Evolutionary conservation across 2,113 vertebrate species (phyloP).

Genomic region (Nesospiza acunhae): DNA sequence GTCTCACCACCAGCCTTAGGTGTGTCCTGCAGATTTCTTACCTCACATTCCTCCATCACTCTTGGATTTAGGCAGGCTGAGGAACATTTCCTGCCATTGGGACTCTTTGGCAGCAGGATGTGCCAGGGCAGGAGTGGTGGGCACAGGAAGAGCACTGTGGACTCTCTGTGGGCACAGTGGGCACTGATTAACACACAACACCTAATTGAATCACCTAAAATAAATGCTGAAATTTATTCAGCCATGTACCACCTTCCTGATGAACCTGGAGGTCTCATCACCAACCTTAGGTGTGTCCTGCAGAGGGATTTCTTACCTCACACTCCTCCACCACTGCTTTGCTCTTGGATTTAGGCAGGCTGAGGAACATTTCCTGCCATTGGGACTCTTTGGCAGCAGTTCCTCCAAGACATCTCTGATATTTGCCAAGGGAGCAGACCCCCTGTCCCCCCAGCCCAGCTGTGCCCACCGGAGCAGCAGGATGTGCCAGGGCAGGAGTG

Average conservation of each 20-base stretch:
- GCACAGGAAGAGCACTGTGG: background rate
- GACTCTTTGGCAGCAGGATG: background rate
- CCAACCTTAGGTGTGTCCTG: background rate
- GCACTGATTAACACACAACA: conserved; percentile 29
- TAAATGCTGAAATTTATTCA: background rate
- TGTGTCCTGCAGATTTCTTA: background rate
- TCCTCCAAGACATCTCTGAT: background rate
- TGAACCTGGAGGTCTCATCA: background rate
- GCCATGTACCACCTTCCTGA: background rate
- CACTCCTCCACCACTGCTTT: background rate
- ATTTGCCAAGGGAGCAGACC: background rate
- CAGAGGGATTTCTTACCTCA: background rate
- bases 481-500: background rate
- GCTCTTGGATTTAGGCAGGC: background rate
- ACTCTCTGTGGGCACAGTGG: background rate
- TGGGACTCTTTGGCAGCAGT: background rate
- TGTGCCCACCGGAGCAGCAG: background rate
- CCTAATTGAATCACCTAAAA: background rate
- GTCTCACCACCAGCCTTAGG: background rate
- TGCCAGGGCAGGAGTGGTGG: background rate
- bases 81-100: background rate
- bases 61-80: background rate
- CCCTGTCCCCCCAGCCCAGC: background rate
- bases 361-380: background rate
- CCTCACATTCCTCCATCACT: background rate